Evolutionary conservation across 2,888 invertebrate genomes (phyloP).

Genomic region (Hermaeophaga mercurialis): DNA sequence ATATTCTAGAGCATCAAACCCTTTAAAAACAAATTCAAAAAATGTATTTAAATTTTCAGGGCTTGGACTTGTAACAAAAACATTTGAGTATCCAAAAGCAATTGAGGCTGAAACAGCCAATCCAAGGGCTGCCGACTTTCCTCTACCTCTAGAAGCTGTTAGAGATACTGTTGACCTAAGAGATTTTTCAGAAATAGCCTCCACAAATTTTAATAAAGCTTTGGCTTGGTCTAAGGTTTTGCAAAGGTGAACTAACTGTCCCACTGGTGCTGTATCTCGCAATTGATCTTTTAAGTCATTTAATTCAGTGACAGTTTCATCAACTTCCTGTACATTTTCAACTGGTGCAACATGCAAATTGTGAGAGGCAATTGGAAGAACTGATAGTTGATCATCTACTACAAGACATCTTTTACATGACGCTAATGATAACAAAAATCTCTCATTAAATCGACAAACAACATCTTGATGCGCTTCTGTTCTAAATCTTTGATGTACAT

Average conservation of each 20-base stretch:
- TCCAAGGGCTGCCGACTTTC: constrained; percentile 97
- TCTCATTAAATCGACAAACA: constrained; percentile 94
- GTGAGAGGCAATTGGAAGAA: constrained; percentile 90
- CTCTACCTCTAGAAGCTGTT: constrained; percentile 95
- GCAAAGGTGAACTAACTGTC: constrained; percentile 84
- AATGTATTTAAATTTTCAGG: constrained; percentile 98
- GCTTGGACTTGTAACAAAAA: constrained; percentile 96
- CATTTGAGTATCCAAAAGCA: constrained; percentile 82
- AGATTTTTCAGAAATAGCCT: constrained; percentile 92
- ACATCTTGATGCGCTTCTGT: constrained; percentile 94
- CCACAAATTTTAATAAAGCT: constrained; percentile 89
- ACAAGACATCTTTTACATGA: constrained; percentile 88
- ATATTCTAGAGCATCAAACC: constrained; percentile 91
- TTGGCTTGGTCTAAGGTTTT: constrained; percentile 94
- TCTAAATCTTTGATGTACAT: constrained; percentile 93
- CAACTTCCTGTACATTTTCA: constrained; percentile 60
- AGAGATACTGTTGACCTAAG: constrained; percentile 88
- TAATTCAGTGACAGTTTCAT: constrained; percentile 66
- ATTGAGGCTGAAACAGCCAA: constrained; percentile 87
- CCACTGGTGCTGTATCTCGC: constrained; percentile 90
- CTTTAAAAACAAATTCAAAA: constrained; percentile 96
- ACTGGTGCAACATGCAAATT: constrained; percentile 81
- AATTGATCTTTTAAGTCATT: constrained; percentile 79
- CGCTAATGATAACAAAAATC: constrained; percentile 88
- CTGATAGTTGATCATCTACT: constrained; percentile 91